Evolutionary conservation across 2,113 vertebrate species (phyloP), one percentile per base, ranked within the genome.

Genomic region (Datnioides undecimradiatus): DNA sequence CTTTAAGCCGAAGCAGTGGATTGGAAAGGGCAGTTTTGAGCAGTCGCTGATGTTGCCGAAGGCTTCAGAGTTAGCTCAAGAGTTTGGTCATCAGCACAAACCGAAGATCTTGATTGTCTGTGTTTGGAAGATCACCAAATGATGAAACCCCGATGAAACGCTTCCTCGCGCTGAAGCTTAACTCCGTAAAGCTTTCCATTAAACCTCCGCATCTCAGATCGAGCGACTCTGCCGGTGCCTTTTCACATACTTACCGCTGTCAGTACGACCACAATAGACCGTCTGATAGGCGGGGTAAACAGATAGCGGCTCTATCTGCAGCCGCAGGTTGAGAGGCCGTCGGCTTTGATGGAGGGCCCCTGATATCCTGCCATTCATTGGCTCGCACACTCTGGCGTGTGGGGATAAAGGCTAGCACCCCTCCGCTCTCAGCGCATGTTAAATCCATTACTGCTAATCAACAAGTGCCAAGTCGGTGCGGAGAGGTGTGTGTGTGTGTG

Each of bases 301-400:
- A 16, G 86, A 86, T 55, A 68, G 49, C 9, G 23, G 16, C 73
- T 6, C 70, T 73, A 68, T 86, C 78, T 73, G 66, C 59, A 63
- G 74, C 70, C 2, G 60, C 81, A 79, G 83, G 83, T 79, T 8
- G 54, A 64, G 64, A 27, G 17, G 66, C 60, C 36, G 45, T 16
- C 21, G 49, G 72, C 74, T 49, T 69, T 82, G 82, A 84, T 82
- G 65, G 80, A 71, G 63, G 33, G 58, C 9, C 38, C 38, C 83
- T 29, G 86, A 84, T 70, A 83, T 87, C 86, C 88, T 86, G 72
- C 49, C 83, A 76, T 82, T 86, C 83, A 79, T 65, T 49, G 77
- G 48, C 6, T 51, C 34, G 40, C 25, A 27, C 10, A 9, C 19
- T 17, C 23, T 2, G 66, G 41, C 76, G 21, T 51, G 65, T 7